A percentile compares a stretch with the other conserved stretches of the same genome.
Evolutionary conservation across 1,140 invertebrate species (phyloP).

Genomic region (Diploscapter pachys): DNA sequence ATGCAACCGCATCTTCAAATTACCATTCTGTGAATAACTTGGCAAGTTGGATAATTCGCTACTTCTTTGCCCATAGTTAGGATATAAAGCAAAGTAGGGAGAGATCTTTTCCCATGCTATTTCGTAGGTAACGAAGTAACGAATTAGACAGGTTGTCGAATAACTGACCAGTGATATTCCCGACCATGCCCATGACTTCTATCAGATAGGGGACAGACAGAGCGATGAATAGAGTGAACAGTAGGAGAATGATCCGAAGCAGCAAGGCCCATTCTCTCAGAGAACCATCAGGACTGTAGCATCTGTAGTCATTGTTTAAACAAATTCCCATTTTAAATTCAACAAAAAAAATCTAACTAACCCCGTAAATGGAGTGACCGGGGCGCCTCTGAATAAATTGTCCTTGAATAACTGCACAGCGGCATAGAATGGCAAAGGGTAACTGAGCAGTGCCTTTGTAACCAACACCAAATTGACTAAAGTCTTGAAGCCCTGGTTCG

Average conservation of each 20-base stretch:
- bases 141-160: not conserved
- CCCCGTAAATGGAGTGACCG: constrained; percentile 45
- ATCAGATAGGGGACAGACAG: constrained; percentile 96
- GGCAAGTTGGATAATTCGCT: too few relatives aligned
- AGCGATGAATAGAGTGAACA: constrained; percentile 90
- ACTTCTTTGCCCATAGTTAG: too few relatives aligned
- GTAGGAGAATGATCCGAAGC: constrained; percentile 80
- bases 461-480: constrained; percentile 93
- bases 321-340: not conserved
- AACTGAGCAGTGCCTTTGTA: constrained; percentile 89
- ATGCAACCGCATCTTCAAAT: too few relatives aligned
- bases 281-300: constrained; percentile 85
- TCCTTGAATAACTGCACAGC: constrained; percentile 88
- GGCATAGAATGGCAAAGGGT: constrained; percentile 95
- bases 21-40: too few relatives aligned
- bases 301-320: constrained; percentile 67
- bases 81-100: too few relatives aligned
- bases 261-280: constrained; percentile 91
- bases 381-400: constrained; percentile 83
- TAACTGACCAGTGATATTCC: constrained; percentile 60
- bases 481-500: constrained; percentile 79
- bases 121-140: too few relatives aligned
- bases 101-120: too few relatives aligned
- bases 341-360: constrained; percentile 2
- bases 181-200: constrained; percentile 96